Evolutionary conservation across 2,797 vertebrate genomes (phyloP).

Genomic region (Smutsia temminckii): DNA sequence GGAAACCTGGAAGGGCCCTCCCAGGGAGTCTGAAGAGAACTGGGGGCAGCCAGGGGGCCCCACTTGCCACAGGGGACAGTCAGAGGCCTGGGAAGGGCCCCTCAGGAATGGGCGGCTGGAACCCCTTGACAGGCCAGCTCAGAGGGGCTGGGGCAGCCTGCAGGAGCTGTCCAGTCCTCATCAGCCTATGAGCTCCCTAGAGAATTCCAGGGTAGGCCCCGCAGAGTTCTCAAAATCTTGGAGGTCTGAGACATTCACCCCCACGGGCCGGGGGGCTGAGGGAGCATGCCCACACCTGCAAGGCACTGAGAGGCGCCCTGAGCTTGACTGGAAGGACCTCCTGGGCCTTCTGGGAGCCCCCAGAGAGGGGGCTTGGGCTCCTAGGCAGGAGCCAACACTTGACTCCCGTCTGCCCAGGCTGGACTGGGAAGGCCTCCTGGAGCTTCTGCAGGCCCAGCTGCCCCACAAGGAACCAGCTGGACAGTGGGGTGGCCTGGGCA

Average conservation of each 20-base stretch:
- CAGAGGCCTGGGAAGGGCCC: constrained; percentile 44
- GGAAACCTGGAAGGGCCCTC: constrained; percentile 4
- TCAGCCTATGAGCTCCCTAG: neutral
- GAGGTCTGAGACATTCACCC: neutral
- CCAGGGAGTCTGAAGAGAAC: constrained; percentile 59
- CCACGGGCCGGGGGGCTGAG: neutral
- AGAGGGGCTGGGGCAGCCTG: constrained; percentile 59
- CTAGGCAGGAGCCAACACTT: neutral
- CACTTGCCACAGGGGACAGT: constrained; percentile 41
- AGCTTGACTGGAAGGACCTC: constrained; percentile 67
- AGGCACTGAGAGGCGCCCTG: neutral
- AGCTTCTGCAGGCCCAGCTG: constrained; percentile 60
- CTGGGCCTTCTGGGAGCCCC: constrained; percentile 49
- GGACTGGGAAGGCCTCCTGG: constrained; percentile 67
- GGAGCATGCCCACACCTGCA: neutral
- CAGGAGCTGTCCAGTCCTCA: constrained; percentile 40
- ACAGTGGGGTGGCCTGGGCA: neutral
- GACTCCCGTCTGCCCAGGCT: constrained; percentile 34
- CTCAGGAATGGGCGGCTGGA: neutral
- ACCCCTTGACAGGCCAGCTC: neutral
- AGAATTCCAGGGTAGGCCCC: neutral
- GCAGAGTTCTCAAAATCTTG: neutral
- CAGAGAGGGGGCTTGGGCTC: constrained; percentile 46
- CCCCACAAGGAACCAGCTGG: constrained; percentile 44
- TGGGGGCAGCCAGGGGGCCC: constrained; percentile 59